These are phyloP conservation scores for Micrasema longulum DNA, from an alignment of 1,140 invertebrate genomes.

Conservation along the genomic window DNA sequence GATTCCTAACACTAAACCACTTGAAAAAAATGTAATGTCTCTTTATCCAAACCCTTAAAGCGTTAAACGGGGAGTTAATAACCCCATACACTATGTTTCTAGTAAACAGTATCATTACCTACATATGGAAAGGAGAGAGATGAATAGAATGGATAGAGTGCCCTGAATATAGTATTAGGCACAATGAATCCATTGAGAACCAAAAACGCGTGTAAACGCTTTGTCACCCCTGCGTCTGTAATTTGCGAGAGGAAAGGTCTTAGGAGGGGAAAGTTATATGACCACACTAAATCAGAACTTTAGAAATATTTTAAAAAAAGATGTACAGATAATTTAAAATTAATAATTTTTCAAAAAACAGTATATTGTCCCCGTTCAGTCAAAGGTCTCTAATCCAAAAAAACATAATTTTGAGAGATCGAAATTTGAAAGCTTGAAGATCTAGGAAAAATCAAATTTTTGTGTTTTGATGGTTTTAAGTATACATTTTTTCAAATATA, in stretches of 20 bases:
- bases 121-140: background rate
- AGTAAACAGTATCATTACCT: conserved; percentile 33
- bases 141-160: conserved; percentile 15
- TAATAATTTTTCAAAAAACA: background rate
- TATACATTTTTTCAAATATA: too few relatives aligned
- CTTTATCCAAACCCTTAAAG: conserved; percentile 1
- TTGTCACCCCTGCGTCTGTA: conserved; percentile 30
- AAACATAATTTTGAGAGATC: background rate
- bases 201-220: conserved; percentile 54
- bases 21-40: conserved; percentile 8
- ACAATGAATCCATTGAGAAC: conserved; percentile 48
- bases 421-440: too few relatives aligned
- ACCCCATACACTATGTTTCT: conserved; percentile 22
- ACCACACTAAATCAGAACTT: background rate
- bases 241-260: conserved; percentile 24
- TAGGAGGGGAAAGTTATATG: background rate
- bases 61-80: conserved; percentile 28
- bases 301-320: background rate
- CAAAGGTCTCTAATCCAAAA: background rate
- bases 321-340: background rate
- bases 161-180: conserved; percentile 24
- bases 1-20: background rate
- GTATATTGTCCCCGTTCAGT: background rate
- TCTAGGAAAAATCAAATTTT: too few relatives aligned
- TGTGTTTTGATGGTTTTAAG: too few relatives aligned